A percentile compares a stretch with the other conserved stretches of the same genome.
Evolutionary conservation across 1,140 invertebrate genomes (phyloP).

Genomic region (Schlechtendalia chinensis): DNA sequence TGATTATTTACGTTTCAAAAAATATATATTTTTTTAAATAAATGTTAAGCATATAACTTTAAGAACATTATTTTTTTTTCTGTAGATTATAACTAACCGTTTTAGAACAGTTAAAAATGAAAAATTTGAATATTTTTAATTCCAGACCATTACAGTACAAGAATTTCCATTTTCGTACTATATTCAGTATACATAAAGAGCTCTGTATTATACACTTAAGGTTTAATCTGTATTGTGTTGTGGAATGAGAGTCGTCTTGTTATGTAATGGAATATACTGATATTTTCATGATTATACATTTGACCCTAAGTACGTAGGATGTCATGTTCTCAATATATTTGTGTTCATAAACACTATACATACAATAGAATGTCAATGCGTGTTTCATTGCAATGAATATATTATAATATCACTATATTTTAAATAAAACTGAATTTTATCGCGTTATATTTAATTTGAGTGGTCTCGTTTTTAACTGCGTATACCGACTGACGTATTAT

Average conservation of each 20-base stretch:
- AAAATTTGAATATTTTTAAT: no score
- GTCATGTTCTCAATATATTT: neutral
- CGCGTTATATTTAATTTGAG: neutral
- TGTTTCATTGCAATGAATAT: neutral
- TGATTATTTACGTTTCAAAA: no score
- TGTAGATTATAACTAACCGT: no score
- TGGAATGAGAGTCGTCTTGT: neutral
- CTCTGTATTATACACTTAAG: no score
- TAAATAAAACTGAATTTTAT: neutral
- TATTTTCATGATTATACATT: slow-evolving; percentile 15
- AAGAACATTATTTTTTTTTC: no score
- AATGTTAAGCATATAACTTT: no score
- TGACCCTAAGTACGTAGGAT: neutral
- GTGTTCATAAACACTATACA: neutral
- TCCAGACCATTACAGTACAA: no score
- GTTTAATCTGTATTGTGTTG: no score
- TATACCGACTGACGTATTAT: neutral
- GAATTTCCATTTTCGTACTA: no score
- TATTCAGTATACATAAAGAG: no score
- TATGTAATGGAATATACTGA: slow-evolving; percentile 8
- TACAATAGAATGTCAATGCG: neutral
- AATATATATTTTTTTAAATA: no score
- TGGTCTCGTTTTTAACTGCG: neutral
- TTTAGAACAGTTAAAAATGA: no score
- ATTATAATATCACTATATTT: neutral